These are phyloP conservation scores for Hyla sarda DNA, from an alignment of 2,113 vertebrate species.

Conservation along the genomic window DNA sequence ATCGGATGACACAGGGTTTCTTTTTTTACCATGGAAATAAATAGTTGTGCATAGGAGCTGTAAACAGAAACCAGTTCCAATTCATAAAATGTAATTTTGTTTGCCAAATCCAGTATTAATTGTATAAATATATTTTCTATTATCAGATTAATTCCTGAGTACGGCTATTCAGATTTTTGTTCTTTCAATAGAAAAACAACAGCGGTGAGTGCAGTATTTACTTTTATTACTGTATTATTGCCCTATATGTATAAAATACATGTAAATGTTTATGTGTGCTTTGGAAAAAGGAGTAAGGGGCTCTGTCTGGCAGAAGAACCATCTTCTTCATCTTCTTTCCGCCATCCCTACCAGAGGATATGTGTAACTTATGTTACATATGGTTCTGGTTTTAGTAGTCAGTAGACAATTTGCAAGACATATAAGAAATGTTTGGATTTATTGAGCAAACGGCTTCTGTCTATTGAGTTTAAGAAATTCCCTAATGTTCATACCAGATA, in stretches of 20 bases:
- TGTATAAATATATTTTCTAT: neutral
- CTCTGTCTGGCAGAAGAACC: neutral
- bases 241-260: neutral
- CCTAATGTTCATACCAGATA: neutral
- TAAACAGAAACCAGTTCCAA: neutral
- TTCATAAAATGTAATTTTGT: neutral
- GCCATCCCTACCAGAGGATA: neutral
- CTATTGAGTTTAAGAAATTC: neutral
- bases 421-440: slow-evolving; percentile 7
- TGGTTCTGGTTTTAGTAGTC: neutral
- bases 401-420: neutral
- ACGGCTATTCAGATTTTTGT: neutral
- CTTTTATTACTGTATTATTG: neutral
- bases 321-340: neutral
- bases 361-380: neutral
- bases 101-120: neutral
- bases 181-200: neutral
- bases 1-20: no score
- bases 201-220: neutral
- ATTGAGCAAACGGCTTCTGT: neutral
- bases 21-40: no score
- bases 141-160: no score
- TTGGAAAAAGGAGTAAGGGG: neutral
- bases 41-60: neutral
- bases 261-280: neutral